Evolutionary conservation across 2,888 invertebrate genomes (phyloP).

Genomic region (Barypeithes pellucidus): DNA sequence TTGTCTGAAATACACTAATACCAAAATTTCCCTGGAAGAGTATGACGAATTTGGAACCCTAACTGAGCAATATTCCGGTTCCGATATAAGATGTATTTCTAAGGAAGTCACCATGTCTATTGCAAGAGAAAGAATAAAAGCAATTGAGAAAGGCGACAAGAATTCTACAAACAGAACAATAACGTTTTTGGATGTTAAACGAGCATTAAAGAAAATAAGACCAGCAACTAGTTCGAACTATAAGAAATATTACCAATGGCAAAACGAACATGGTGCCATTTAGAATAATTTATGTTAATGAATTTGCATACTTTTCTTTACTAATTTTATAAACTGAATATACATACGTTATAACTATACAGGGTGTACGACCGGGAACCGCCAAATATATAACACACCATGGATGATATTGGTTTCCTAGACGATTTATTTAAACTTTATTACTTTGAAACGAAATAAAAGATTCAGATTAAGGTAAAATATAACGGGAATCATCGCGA

Average conservation of each 20-base stretch:
- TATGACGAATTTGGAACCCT: slow-evolving; percentile 70
- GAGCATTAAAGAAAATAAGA: slow-evolving; percentile 71
- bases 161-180: slow-evolving; percentile 66
- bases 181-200: slow-evolving; percentile 56
- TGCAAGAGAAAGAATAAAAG: slow-evolving; percentile 73
- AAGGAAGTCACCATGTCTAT: slow-evolving; percentile 92
- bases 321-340: too few relatives aligned
- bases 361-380: too few relatives aligned
- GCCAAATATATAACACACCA: too few relatives aligned
- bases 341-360: too few relatives aligned
- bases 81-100: slow-evolving; percentile 89
- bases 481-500: too few relatives aligned
- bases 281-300: slow-evolving; percentile 9
- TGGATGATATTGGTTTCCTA: too few relatives aligned
- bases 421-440: too few relatives aligned
- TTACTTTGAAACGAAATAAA: too few relatives aligned
- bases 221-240: slow-evolving; percentile 74
- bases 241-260: slow-evolving; percentile 78
- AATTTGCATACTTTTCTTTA: too few relatives aligned
- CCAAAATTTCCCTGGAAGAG: slow-evolving; percentile 63
- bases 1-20: slow-evolving; percentile 72
- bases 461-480: too few relatives aligned
- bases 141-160: slow-evolving; percentile 47
- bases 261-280: slow-evolving; percentile 74
- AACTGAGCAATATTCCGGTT: slow-evolving; percentile 89